Conservation (phyloP, 1,140 invertebrate species). For the Sweltsa coloradensis region DNA sequence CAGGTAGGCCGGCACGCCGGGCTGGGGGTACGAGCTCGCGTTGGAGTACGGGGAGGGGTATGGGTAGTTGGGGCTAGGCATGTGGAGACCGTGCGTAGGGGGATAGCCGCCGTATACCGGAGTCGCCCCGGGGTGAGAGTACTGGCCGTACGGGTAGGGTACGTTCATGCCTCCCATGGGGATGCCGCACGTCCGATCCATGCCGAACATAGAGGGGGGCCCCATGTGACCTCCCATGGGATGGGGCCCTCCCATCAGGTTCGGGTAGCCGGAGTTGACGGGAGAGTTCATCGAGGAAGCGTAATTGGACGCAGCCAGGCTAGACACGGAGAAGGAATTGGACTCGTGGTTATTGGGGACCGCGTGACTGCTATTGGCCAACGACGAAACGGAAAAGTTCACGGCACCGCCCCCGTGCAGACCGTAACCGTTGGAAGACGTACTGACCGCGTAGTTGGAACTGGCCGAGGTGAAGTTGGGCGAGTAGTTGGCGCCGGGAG, state of each 20-base stretch:
- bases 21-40: slow-evolving; percentile 31
- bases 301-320: slow-evolving; percentile 22
- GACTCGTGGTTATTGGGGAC: slow-evolving; percentile 14
- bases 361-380: slow-evolving; percentile 27
- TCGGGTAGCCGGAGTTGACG: slow-evolving; percentile 19
- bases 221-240: too few species aligned
- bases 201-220: too few species aligned
- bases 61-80: slow-evolving; percentile 40
- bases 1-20: slow-evolving; percentile 33
- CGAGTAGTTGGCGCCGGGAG: slow-evolving; percentile 17
- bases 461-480: slow-evolving; percentile 16
- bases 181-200: too few species aligned
- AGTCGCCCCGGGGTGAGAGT: slow-evolving; percentile 25
- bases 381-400: slow-evolving; percentile 31
- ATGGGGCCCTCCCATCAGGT: slow-evolving; percentile 21
- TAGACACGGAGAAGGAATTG: slow-evolving; percentile 25
- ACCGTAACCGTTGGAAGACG: slow-evolving; percentile 16
- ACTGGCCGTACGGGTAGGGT: slow-evolving; percentile 29
- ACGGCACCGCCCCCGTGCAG: slow-evolving; percentile 19
- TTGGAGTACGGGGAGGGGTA: slow-evolving; percentile 31
- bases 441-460: slow-evolving; percentile 18
- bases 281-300: slow-evolving; percentile 15
- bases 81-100: slow-evolving; percentile 33
- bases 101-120: slow-evolving; percentile 23
- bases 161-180: slow-evolving; percentile 21